A percentile compares a stretch with the other conserved stretches of the same genome.
Conservation (phyloP, 1,140 invertebrate genomes). For the Aphis craccivora region DNA sequence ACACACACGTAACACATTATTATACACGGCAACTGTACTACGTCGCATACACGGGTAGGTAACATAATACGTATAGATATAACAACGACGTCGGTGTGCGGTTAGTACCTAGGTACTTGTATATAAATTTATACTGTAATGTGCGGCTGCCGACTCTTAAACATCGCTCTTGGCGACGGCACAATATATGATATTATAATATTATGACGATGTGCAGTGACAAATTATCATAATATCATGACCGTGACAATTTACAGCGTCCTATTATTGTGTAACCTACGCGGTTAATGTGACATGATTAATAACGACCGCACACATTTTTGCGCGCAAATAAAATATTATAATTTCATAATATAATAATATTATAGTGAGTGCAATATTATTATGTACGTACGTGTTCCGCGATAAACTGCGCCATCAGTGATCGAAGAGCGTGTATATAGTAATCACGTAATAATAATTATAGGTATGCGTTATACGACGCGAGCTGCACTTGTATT, state of each 20-base stretch:
- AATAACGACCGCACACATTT: background rate
- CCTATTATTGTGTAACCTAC: background rate
- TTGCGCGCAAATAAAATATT: background rate
- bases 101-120: background rate
- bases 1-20: background rate
- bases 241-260: background rate
- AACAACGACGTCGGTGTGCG: background rate
- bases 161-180: background rate
- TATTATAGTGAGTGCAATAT: background rate
- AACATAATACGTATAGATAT: background rate
- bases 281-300: background rate
- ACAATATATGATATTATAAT: background rate
- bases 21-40: no score
- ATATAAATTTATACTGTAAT: background rate
- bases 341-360: background rate
- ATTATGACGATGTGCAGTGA: background rate
- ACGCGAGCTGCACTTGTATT: background rate
- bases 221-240: background rate
- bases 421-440: no score
- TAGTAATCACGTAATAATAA: no score
- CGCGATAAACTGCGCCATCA: background rate
- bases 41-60: no score
- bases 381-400: no score
- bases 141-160: background rate
- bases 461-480: no score